Evolutionary conservation across 2,113 vertebrate genomes (phyloP), one percentile per base, ranked within the genome.

Genomic region (Microcebus lehilahytsara): DNA sequence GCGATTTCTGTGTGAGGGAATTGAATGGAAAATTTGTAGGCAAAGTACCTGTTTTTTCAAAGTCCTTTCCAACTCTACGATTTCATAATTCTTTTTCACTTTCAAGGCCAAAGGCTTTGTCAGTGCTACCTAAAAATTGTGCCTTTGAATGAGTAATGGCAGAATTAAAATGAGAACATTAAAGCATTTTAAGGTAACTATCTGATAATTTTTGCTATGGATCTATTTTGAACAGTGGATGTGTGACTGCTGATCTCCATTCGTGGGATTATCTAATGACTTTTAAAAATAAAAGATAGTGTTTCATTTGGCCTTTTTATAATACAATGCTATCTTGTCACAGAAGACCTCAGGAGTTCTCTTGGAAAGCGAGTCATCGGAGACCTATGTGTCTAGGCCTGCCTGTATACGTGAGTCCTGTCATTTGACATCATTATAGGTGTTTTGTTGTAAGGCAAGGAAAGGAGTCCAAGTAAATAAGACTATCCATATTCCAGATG

Each of bases 121-220:
- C 40, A 81, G 9, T 42, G 27, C 49, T 49, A 30, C 5, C 13
- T 78, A 32, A 85, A 32, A 85, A 30, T 93, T 89, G 22, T 22
- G 85, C 30, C 84, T 97, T 72, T 10, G 20, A 95, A 90, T 96
- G 95, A 97, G 11, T 95, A 91, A 96, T 96, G 80, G 92, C 67
- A 93, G n/a, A 96, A 96, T 97, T 97, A 92, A 93, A 75, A 49
- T 53, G 32, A 93, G 69, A 89, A 97, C 89, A 83, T 79, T 62
- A 58, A 81, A 96, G 85, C 83, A 74, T 90, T 97, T 92, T 95
- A 90, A 89, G 49, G 37, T 90, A 97, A 89, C 64, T 79, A 69
- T 93, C 96, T 25, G 94, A 80, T 97, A 95, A 27, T 34, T 87
- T 96, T 97, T 97, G 56, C 80, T 97, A 60, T 81, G 88, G 64